phyloP scores from a whole-genome alignment of 2,888 invertebrate species.

The Physocephala rufipes region DNA sequence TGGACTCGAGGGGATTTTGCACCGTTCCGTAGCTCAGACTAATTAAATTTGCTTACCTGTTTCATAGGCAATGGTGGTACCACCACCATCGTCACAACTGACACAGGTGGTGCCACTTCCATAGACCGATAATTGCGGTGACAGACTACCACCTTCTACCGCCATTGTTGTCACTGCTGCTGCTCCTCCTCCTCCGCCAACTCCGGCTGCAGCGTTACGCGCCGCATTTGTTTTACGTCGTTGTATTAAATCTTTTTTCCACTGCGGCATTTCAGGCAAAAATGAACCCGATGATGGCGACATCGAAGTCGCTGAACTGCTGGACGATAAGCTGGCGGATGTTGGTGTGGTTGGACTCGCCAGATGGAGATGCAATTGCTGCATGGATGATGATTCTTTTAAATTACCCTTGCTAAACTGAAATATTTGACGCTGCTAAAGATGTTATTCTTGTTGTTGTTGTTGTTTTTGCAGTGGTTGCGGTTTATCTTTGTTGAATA shows the following conservation, averaged over 20 bases:
- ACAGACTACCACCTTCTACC: not conserved
- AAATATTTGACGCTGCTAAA: not conserved
- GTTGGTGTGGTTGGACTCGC: constrained; percentile 32
- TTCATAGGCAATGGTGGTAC: constrained; percentile 38
- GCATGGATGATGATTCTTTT: constrained; percentile 22
- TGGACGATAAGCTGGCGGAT: constrained; percentile 26
- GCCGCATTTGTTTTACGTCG: constrained; percentile 68
- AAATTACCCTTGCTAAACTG: not conserved
- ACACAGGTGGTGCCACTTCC: constrained; percentile 39
- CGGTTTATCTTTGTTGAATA: not conserved
- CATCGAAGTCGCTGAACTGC: constrained; percentile 31
- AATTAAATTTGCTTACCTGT: constrained; percentile 47
- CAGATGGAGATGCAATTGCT: constrained; percentile 16
- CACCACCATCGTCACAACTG: constrained; percentile 28
- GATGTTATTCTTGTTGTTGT: no score
- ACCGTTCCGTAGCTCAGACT: constrained; percentile 25
- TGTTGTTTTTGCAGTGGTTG: no score
- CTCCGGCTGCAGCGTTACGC: constrained; percentile 50
- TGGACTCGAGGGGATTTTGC: not conserved
- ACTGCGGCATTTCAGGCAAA: constrained; percentile 73
- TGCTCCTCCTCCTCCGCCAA: not conserved
- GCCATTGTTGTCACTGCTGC: constrained; percentile 13
- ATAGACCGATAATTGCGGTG: constrained; percentile 33
- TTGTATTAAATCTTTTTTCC: constrained; percentile 85
- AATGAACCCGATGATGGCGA: constrained; percentile 52